These are phyloP conservation scores for Agonopterix heracliana DNA, from an alignment of 2,888 invertebrate species.

Conservation along the genomic window DNA sequence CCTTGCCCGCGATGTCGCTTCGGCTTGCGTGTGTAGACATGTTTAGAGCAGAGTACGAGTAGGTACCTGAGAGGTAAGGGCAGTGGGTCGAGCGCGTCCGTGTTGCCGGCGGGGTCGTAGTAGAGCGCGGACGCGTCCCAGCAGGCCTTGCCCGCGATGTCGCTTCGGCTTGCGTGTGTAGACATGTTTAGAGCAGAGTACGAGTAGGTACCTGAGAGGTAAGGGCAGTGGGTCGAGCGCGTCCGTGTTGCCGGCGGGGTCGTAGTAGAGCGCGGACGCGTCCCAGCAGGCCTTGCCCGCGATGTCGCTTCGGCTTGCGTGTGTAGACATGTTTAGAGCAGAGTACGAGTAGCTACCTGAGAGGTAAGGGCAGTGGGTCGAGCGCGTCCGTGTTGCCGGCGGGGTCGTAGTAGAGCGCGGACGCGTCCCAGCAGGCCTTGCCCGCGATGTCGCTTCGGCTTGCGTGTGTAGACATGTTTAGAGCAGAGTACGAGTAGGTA, in stretches of 20 bases:
- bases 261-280: constrained; percentile 91
- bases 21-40: too few species aligned
- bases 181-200: too few species aligned
- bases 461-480: too few species aligned
- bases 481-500: constrained; percentile 12
- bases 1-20: constrained; percentile 96
- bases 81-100: constrained; percentile 43
- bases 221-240: constrained; percentile 42
- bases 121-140: constrained; percentile 97
- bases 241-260: constrained; percentile 70
- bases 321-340: too few species aligned
- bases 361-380: constrained; percentile 43
- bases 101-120: constrained; percentile 78
- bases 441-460: constrained; percentile 96
- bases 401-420: constrained; percentile 89
- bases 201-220: constrained; percentile 34
- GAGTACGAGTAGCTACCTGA: constrained; percentile 25
- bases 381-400: constrained; percentile 46
- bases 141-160: constrained; percentile 94
- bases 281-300: constrained; percentile 98
- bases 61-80: constrained; percentile 42
- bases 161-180: too few species aligned
- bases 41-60: background rate
- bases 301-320: too few species aligned
- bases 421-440: constrained; percentile 97